These are phyloP conservation scores for Diloba caeruleocephala DNA, from an alignment of 2,888 invertebrate genomes.

Conservation along the genomic window DNA sequence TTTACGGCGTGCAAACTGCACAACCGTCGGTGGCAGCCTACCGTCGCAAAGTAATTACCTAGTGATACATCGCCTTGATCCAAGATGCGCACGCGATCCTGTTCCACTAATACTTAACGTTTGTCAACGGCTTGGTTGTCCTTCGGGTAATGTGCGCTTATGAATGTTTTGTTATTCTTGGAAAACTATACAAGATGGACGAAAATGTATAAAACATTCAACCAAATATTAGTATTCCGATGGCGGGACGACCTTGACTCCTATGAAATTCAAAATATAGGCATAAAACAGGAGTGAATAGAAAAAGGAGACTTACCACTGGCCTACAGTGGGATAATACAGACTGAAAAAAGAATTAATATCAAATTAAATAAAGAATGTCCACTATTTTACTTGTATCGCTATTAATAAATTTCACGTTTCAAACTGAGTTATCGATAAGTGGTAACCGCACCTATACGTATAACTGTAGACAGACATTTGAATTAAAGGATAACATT, in stretches of 20 bases:
- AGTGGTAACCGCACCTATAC: constrained; percentile 15
- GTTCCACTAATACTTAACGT: constrained; percentile 39
- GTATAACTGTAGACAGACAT: constrained; percentile 14
- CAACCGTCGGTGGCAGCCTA: constrained; percentile 65
- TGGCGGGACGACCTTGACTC: too few species aligned
- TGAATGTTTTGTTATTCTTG: constrained; percentile 12
- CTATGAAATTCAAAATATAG: too few species aligned
- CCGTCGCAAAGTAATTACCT: constrained; percentile 65
- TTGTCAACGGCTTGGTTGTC: constrained; percentile 36
- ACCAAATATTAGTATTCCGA: constrained; percentile 11
- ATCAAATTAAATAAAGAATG: too few species aligned
- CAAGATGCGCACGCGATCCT: constrained; percentile 55
- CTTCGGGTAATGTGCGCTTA: constrained; percentile 41
- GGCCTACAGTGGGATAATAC: too few species aligned
- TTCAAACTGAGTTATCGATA: constrained; percentile 24
- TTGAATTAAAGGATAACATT: constrained; percentile 31
- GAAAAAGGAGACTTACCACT: too few species aligned
- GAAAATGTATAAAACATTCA: too few species aligned
- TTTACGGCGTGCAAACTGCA: constrained; percentile 68
- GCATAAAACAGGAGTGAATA: too few species aligned
- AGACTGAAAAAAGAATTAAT: too few species aligned
- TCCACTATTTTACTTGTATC: too few species aligned
- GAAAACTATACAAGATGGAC: too few species aligned
- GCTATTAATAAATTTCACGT: constrained; percentile 29
- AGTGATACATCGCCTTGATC: constrained; percentile 59